phyloP scores from a whole-genome alignment of 2,113 vertebrate genomes.

The Melanerpes aurifrons region DNA sequence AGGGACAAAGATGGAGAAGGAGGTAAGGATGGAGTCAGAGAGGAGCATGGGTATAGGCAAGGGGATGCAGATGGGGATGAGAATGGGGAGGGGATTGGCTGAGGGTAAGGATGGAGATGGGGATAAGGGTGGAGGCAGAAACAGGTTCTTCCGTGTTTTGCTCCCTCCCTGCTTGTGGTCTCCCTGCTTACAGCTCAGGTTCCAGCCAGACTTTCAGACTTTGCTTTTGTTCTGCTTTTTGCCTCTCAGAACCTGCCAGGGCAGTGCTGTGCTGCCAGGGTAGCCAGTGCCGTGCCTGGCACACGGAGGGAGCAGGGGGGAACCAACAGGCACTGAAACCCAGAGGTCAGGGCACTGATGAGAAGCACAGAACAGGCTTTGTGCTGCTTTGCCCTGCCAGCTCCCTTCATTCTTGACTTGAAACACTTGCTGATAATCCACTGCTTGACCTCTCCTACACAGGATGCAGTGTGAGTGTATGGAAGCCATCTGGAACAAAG shows the following conservation, averaged over 20 bases:
- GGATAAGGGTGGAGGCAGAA: background rate
- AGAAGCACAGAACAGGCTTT: constrained; percentile 66
- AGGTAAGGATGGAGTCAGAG: no score
- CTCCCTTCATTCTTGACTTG: constrained; percentile 61
- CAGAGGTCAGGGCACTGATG: constrained; percentile 3
- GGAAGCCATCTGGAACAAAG: constrained; percentile 69
- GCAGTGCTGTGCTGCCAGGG: background rate
- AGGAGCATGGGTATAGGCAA: no score
- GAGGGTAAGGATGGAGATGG: no score
- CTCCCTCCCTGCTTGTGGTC: background rate
- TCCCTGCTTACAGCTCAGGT: background rate
- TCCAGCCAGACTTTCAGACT: background rate
- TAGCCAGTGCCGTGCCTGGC: background rate
- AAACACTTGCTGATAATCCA: constrained; percentile 67
- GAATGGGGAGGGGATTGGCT: background rate
- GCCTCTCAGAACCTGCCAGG: background rate
- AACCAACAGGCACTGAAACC: background rate
- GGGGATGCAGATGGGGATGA: no score
- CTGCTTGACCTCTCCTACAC: constrained; percentile 57
- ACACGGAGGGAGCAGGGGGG: background rate
- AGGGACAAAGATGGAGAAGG: no score
- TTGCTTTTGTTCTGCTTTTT: constrained; percentile 29
- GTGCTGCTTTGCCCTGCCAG: constrained; percentile 27
- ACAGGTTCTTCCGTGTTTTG: background rate
- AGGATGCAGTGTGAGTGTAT: constrained; percentile 56